These are phyloP conservation scores for Eciton burchellii DNA, from an alignment of 1,140 invertebrate species.

Conservation along the genomic window DNA sequence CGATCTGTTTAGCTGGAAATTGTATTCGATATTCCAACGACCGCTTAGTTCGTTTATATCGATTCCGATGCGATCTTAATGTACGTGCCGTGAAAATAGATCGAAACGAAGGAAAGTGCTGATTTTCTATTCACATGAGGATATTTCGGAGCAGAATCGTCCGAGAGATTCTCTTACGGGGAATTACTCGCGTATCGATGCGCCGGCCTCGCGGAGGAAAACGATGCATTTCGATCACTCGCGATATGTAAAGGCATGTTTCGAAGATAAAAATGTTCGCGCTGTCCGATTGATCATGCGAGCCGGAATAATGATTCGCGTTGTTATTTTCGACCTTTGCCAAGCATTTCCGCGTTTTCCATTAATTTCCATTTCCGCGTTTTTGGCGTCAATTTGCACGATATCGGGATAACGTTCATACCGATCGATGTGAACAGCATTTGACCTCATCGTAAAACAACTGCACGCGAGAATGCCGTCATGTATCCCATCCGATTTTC, in stretches of 20 bases:
- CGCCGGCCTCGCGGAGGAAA: not conserved
- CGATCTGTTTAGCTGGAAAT: not conserved
- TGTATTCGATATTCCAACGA: not conserved
- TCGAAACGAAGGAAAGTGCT: not conserved
- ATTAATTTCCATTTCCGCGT: constrained; percentile 24
- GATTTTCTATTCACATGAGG: not conserved
- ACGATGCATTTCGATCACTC: constrained; percentile 1
- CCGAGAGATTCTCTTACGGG: not conserved
- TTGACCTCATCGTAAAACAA: constrained; percentile 2
- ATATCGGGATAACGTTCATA: not conserved
- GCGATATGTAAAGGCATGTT: constrained; percentile 7
- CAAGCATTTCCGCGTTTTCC: too few species aligned
- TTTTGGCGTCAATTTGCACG: constrained; percentile 13
- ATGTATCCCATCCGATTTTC: not conserved
- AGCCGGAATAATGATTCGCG: constrained; percentile 42
- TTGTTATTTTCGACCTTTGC: constrained; percentile 53
- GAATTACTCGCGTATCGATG: not conserved
- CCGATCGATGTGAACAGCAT: not conserved
- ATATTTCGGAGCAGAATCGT: not conserved
- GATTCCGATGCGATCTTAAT: not conserved
- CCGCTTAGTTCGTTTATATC: not conserved
- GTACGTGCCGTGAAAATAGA: not conserved
- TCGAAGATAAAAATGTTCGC: too few species aligned
- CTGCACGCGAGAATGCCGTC: not conserved
- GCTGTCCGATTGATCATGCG: not conserved